A percentile compares a stretch with the other conserved stretches of the same genome.
These are phyloP conservation scores for Brachionus rubens DNA, from an alignment of 1,140 invertebrate species.

Conservation along the genomic window DNA sequence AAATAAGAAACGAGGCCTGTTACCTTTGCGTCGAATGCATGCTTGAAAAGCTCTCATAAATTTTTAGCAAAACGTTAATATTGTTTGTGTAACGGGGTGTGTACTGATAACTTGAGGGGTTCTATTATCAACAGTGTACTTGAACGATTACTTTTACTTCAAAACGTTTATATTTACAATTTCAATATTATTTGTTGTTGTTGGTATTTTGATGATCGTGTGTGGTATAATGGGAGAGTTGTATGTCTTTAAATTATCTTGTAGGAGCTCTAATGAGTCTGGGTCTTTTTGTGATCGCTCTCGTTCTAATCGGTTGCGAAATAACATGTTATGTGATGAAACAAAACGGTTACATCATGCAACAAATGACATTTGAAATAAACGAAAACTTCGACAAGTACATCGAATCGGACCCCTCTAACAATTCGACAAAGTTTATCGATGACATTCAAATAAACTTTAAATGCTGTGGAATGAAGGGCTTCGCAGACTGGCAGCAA, in stretches of 20 bases:
- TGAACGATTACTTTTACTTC: not conserved
- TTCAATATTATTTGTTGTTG: not conserved
- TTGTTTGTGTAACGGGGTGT: not conserved
- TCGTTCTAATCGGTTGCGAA: not conserved
- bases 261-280: not conserved
- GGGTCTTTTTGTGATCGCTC: not conserved
- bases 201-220: not conserved
- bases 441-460: slow-evolving; percentile 7
- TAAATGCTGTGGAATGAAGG: slow-evolving; percentile 14
- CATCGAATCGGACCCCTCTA: no score
- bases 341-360: not conserved
- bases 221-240: not conserved
- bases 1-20: no score
- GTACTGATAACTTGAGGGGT: not conserved
- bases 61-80: slow-evolving; percentile 79
- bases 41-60: slow-evolving; percentile 80
- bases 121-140: not conserved
- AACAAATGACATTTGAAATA: not conserved
- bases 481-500: not conserved
- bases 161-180: not conserved
- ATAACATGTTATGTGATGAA: not conserved
- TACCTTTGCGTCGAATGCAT: slow-evolving; percentile 89
- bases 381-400: not conserved
- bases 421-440: not conserved
- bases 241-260: not conserved